phyloP scores from a whole-genome alignment of 2,888 invertebrate species.

The Uloborus plumipes region DNA sequence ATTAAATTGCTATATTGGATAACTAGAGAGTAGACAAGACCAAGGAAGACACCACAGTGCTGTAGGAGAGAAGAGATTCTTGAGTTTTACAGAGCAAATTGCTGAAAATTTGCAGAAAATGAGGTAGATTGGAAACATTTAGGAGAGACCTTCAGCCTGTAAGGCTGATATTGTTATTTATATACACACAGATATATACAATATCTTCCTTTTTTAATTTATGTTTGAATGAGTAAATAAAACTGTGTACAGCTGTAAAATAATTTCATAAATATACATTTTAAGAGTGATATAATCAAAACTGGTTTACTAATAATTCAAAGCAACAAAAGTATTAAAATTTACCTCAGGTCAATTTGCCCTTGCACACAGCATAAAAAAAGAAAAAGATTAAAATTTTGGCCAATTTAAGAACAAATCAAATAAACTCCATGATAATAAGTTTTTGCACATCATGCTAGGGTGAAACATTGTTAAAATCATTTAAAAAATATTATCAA shows the following conservation, averaged over 20 bases:
- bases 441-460: background rate
- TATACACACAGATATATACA: no score
- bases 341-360: slow-evolving; percentile 61
- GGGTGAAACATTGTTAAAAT: background rate
- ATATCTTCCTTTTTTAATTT: no score
- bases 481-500: background rate
- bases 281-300: background rate
- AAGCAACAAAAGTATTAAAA: slow-evolving; percentile 53
- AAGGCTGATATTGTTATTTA: no score
- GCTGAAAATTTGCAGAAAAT: no score
- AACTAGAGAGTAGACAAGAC: background rate
- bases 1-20: background rate
- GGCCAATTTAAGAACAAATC: slow-evolving; percentile 29
- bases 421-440: no score
- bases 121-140: no score
- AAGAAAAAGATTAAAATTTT: slow-evolving; percentile 61
- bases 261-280: background rate
- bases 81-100: no score
- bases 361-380: slow-evolving; percentile 62
- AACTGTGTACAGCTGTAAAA: background rate
- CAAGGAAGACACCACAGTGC: no score
- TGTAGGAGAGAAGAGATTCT: no score
- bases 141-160: no score
- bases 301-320: no score
- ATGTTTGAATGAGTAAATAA: no score